Evolutionary conservation across 2,888 invertebrate species (phyloP).

Genomic region (Zygothrica quintamaculata): DNA sequence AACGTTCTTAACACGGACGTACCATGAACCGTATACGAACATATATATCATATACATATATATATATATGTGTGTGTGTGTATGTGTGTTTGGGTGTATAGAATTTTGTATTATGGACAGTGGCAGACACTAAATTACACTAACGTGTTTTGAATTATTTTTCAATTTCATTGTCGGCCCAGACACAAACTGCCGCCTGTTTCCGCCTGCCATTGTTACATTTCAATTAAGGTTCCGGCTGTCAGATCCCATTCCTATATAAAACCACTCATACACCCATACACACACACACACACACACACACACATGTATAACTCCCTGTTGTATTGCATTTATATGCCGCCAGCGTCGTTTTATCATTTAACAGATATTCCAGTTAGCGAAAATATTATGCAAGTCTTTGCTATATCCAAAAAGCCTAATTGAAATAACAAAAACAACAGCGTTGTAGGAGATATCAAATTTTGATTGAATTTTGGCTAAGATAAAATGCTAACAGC

Average conservation of each 20-base stretch:
- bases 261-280: not conserved
- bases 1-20: conserved; percentile 36
- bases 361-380: conserved; percentile 65
- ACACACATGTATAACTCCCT: not conserved
- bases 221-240: conserved; percentile 73
- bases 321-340: conserved; percentile 39
- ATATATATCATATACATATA: not conserved
- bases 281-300: not conserved
- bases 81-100: conserved; percentile 2
- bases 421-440: conserved; percentile 9
- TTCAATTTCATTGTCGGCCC: conserved; percentile 79
- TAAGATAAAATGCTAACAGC: no score
- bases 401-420: conserved; percentile 46
- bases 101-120: conserved; percentile 38
- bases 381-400: conserved; percentile 64
- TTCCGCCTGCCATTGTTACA: conserved; percentile 76
- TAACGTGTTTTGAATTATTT: conserved; percentile 84
- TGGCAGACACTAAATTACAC: conserved; percentile 81
- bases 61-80: conserved; percentile 35
- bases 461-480: no score
- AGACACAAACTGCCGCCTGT: conserved; percentile 61
- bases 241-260: not conserved
- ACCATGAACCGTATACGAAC: conserved; percentile 7
- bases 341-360: conserved; percentile 72
- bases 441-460: no score